Conservation (phyloP, 1,140 invertebrate species). For the Paralvinella palmiformis region DNA sequence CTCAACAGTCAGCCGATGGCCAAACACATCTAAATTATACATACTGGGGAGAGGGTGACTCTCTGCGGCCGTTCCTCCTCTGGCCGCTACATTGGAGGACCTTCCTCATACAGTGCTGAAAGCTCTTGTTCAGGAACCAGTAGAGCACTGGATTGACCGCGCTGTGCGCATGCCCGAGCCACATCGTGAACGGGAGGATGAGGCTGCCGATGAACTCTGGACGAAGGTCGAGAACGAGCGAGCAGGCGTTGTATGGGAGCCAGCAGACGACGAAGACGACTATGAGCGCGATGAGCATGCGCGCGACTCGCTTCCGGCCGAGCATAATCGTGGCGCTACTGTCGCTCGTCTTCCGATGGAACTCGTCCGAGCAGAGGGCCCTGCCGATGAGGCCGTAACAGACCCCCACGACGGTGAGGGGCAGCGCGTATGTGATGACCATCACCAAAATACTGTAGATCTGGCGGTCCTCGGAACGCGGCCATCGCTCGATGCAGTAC, state of each 20-base stretch:
- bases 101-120: constrained; percentile 22
- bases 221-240: constrained; percentile 59
- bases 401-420: constrained; percentile 50
- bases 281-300: constrained; percentile 86
- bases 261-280: constrained; percentile 79
- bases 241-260: constrained; percentile 74
- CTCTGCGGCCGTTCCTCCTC: too few species aligned
- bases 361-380: constrained; percentile 56
- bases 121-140: constrained; percentile 66
- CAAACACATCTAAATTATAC: too few species aligned
- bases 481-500: constrained; percentile 17
- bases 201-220: constrained; percentile 33
- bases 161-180: constrained; percentile 70
- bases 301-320: constrained; percentile 73
- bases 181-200: constrained; percentile 55
- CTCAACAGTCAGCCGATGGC: too few species aligned
- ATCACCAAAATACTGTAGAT: constrained; percentile 25
- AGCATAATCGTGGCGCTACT: constrained; percentile 47
- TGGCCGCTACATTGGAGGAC: background rate
- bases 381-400: constrained; percentile 52
- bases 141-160: constrained; percentile 72
- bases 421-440: constrained; percentile 53
- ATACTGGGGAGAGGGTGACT: too few species aligned
- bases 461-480: background rate
- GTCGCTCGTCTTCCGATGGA: constrained; percentile 48